Evolutionary conservation across 1,140 invertebrate genomes (phyloP), one percentile per base, ranked within the genome.

Genomic region (Microplitis mediator): DNA sequence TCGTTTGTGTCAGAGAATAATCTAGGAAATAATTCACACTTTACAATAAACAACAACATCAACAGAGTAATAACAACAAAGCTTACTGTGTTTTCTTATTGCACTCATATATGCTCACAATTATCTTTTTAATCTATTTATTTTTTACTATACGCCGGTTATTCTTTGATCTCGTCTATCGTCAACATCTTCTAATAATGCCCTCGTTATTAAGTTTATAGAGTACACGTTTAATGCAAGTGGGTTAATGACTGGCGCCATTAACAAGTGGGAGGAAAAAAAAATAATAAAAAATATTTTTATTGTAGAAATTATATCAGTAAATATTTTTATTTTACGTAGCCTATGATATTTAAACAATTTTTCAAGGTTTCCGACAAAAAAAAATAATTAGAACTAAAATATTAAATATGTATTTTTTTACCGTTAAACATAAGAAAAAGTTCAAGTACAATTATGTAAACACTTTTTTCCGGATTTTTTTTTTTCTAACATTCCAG

Each of bases 121-220:
- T 3, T 4, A 32, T 61, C 23, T 13, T 61, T 13, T 61, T 6
- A 13, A 31, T 61, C 16, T 61, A 32, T 61, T 31, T 13, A 23
- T 14, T 32, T 61, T 11, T 64, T 64, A 35, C 36, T 45, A 45
- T 9, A 9, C 36, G 62, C 35, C 62, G 62, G 39, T 45, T 45
- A 9, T 6, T 45, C 62, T 64, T 64, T 64, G 62, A 64, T 64
- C 35, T 34, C 62, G 14, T 35, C 11, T 31, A 31, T 31, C 58
- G 58, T 61, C 62, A 16, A 64, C 32, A 35, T 64, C 62, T 39
- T 39, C n/a, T 66, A 51, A 66, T 66, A 66, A 66, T 66, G 45
- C 64, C 14, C 36, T 51, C 64, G 16, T 66, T 66, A 51, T 51
- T 66, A 16, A 51, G 31, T 16, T 51, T 45, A 45, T 45, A 45